phyloP scores from a whole-genome alignment of 1,140 invertebrate species.

The Orchestia grillus region DNA sequence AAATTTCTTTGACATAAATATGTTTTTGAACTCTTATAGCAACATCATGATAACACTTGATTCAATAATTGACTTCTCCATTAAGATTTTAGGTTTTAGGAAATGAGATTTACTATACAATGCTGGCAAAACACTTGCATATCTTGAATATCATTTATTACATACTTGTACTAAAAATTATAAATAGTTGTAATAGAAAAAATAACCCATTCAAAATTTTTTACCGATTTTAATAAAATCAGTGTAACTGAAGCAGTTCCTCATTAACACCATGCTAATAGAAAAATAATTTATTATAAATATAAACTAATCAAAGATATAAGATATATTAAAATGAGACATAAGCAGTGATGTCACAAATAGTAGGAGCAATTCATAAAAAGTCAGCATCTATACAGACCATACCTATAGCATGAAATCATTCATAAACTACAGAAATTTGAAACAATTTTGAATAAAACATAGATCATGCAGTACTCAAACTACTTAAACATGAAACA shows the following conservation, averaged over 20 bases:
- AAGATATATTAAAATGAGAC: not conserved
- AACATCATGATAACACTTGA: not conserved
- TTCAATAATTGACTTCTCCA: not conserved
- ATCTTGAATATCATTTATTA: not conserved
- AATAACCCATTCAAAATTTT: not conserved
- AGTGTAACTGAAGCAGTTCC: too few relatives aligned
- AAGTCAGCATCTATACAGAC: not conserved
- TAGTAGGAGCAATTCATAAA: not conserved
- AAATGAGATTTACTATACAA: too few relatives aligned
- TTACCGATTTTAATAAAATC: not conserved
- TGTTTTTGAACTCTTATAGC: not conserved
- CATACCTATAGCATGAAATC: not conserved
- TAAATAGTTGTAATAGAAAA: not conserved
- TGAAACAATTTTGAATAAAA: not conserved
- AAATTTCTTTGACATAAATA: too few relatives aligned
- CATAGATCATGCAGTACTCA: not conserved
- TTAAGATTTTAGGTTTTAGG: too few relatives aligned
- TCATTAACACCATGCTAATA: not conserved
- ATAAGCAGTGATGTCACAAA: not conserved
- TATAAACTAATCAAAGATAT: not conserved
- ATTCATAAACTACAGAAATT: not conserved
- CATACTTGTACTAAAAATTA: not conserved
- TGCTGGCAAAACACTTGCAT: too few relatives aligned
- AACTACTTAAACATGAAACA: not conserved
- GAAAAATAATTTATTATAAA: not conserved